Percentiles rank a stretch among this genome's conserved stretches.
These are phyloP conservation scores for Harpalus rubripes DNA, from an alignment of 2,888 invertebrate species.

Conservation along the genomic window DNA sequence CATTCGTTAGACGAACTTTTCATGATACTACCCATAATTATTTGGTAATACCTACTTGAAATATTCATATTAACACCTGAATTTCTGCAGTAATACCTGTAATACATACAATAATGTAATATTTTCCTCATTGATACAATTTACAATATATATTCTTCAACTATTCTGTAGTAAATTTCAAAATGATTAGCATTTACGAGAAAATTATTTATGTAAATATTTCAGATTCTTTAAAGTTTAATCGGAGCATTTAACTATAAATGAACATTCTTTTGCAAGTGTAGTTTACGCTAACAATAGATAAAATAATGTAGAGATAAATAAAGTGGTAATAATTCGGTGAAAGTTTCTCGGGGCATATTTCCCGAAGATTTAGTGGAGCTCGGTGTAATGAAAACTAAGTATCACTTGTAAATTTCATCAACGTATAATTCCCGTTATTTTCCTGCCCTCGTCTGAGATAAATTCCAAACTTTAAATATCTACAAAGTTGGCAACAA, in stretches of 20 bases:
- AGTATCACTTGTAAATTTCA: conserved; percentile 55
- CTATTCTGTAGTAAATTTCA: too few relatives aligned
- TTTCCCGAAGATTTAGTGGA: conserved; percentile 12
- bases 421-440: conserved; percentile 49
- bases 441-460: conserved; percentile 38
- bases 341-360: conserved; percentile 29
- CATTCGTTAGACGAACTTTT: too few relatives aligned
- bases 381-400: conserved; percentile 35
- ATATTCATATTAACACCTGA: too few relatives aligned
- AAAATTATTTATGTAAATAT: neutral
- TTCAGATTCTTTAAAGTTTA: neutral
- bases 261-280: neutral
- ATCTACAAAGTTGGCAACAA: conserved; percentile 54
- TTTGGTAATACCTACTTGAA: too few relatives aligned
- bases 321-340: conserved; percentile 25
- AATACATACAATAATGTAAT: too few relatives aligned
- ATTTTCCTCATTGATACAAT: too few relatives aligned
- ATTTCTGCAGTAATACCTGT: too few relatives aligned
- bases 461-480: conserved; percentile 55
- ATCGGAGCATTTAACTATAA: neutral
- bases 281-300: neutral
- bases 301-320: neutral
- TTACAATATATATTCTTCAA: too few relatives aligned
- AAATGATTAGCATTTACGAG: too few relatives aligned
- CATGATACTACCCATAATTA: too few relatives aligned